Evolutionary conservation across 2,888 invertebrate species (phyloP).

Genomic region (Drosophila monieri): DNA sequence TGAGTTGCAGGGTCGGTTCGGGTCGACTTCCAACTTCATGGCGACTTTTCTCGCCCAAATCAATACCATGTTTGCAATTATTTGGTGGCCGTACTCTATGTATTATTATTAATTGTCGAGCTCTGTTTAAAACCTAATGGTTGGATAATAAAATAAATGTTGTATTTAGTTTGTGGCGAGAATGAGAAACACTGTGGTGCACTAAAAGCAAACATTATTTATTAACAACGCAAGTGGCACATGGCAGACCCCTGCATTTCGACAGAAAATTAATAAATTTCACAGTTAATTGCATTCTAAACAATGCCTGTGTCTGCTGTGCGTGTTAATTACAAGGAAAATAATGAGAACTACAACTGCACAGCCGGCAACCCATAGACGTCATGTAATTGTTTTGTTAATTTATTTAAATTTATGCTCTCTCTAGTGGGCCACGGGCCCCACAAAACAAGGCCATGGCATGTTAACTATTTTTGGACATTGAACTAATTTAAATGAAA

Average conservation of each 20-base stretch:
- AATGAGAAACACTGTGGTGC: neutral
- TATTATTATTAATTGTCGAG: neutral
- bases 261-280: constrained; percentile 71
- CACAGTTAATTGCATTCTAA: constrained; percentile 66
- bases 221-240: constrained; percentile 27
- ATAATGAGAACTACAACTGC: constrained; percentile 57
- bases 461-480: constrained; percentile 61
- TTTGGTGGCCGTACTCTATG: neutral
- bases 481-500: constrained; percentile 66
- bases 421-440: constrained; percentile 23
- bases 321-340: constrained; percentile 65
- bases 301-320: constrained; percentile 31
- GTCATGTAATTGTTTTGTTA: constrained; percentile 71
- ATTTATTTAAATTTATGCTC: constrained; percentile 78
- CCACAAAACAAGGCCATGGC: constrained; percentile 41
- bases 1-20: neutral
- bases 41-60: neutral
- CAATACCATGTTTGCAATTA: neutral
- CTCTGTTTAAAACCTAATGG: neutral
- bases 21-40: neutral
- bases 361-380: constrained; percentile 3
- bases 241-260: constrained; percentile 35
- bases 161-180: neutral
- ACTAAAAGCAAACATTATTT: constrained; percentile 27
- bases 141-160: neutral